Conservation (phyloP, 2,113 vertebrate genomes). For the Gobio gobio region DNA sequence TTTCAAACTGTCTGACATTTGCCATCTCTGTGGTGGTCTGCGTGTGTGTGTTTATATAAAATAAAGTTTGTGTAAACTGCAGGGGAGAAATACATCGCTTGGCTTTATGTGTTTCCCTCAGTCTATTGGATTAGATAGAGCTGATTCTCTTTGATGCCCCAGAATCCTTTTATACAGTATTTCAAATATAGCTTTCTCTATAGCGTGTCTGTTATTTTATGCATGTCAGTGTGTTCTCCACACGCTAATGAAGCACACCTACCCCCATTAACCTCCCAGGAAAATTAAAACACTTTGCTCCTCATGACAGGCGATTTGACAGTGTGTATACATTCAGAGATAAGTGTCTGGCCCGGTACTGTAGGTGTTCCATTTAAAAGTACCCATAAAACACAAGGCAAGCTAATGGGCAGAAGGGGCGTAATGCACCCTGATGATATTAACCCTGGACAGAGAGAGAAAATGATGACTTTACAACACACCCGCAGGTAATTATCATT, state of each 20-base stretch:
- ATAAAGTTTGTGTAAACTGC: constrained; percentile 45
- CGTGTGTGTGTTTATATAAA: constrained; percentile 57
- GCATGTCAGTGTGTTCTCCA: constrained; percentile 50
- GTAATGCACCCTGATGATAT: constrained; percentile 63
- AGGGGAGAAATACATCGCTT: constrained; percentile 49
- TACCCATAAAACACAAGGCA: constrained; percentile 49
- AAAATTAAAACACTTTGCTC: constrained; percentile 52
- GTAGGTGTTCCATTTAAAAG: constrained; percentile 64
- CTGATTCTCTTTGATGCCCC: constrained; percentile 67
- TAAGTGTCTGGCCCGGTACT: constrained; percentile 8
- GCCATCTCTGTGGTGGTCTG: constrained; percentile 66
- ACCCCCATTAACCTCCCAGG: constrained; percentile 68
- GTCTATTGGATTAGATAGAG: constrained; percentile 68
- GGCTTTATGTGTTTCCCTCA: constrained; percentile 53
- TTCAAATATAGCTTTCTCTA: constrained; percentile 15
- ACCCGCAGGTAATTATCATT: constrained; percentile 60
- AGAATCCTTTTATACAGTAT: constrained; percentile 45
- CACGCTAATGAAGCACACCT: constrained; percentile 72
- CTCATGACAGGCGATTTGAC: constrained; percentile 47
- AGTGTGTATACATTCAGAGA: constrained; percentile 30
- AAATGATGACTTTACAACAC: constrained; percentile 43
- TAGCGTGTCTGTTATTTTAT: background rate
- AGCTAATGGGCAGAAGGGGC: constrained; percentile 61
- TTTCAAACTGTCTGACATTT: constrained; percentile 64
- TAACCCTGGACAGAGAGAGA: constrained; percentile 63